Evolutionary conservation across 2,888 invertebrate genomes (phyloP), one percentile per base, ranked within the genome.

Genomic region (Drosophila monieri): DNA sequence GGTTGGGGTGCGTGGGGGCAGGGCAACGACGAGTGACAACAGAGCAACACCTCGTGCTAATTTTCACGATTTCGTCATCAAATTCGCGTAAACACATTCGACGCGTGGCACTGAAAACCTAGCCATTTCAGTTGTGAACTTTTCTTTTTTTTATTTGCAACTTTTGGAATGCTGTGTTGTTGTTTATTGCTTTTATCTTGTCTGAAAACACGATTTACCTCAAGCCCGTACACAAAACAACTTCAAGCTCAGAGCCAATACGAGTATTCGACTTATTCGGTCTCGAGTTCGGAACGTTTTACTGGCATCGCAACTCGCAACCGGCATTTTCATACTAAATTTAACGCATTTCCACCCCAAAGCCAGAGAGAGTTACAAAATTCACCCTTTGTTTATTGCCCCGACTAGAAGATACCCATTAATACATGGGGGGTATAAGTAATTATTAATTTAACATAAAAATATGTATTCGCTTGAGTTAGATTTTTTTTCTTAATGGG

Each of bases 301-400:
- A 21, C 73, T 66, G 73, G 62, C 76, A 75, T 73, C 66, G 81
- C 74, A 77, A n/a, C 14, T 35, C n/a, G 35, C n/a, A 35, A 80
- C 79, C 85, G 79, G 79, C 83, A 64, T 80, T 85, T 78, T 61
- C 68, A 44, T 56, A 27, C 41, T 66, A 55, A 48, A 65, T 35
- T 52, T 46, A 37, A 57, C 43, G 48, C 53, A 47, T 53, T 44
- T 58, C 47, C 52, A 60, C 73, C 43, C 76, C 64, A 59, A 62
- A 62, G 49, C 30, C n/a, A 5, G 12, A 30, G 43, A 27, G 43
- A 46, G 37, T 27, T 37, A 14, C 6, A 4, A 18, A 39, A 53
- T 15, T 14, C 2, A 3, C 12, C 12, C 5, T 27, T 14, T 12
- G 12, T 10, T 23, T 32, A 18, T 46, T 9, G 49, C 46, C 4